A percentile compares a stretch with the other conserved stretches of the same genome.
Evolutionary conservation across 2,113 vertebrate species (phyloP).

Genomic region (Oryzias javanicus): DNA sequence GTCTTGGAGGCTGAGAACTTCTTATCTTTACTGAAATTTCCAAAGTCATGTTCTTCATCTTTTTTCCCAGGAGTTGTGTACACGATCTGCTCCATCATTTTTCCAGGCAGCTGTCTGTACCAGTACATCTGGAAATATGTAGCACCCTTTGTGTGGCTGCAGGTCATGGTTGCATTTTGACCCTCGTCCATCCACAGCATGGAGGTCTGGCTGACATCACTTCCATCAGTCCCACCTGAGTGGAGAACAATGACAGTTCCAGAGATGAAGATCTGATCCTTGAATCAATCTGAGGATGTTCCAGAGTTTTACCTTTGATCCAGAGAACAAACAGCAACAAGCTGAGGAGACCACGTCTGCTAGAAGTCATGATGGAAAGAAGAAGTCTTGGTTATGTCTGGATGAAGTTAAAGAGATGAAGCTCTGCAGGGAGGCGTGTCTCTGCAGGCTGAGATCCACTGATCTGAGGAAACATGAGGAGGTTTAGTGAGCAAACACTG

Average conservation of each 20-base stretch:
- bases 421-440: neutral
- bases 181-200: neutral
- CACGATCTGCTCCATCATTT: conserved; percentile 47
- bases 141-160: conserved; percentile 20
- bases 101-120: conserved; percentile 52
- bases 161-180: conserved; percentile 20
- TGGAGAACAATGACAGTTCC: neutral
- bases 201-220: conserved; percentile 6
- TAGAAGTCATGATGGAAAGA: neutral
- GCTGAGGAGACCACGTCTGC: neutral
- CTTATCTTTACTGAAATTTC: neutral
- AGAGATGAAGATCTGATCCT: neutral
- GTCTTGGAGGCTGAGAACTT: conserved; percentile 23
- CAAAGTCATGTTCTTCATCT: neutral
- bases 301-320: neutral
- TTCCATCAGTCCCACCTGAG: neutral
- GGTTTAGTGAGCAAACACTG: neutral
- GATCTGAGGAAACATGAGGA: neutral
- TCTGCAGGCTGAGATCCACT: neutral
- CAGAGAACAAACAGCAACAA: conserved; percentile 1
- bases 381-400: neutral
- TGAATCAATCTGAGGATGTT: neutral
- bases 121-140: conserved; percentile 48
- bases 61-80: neutral
- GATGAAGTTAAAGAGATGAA: neutral